These are phyloP conservation scores for Brachionus plicatilis DNA, from an alignment of 1,140 invertebrate genomes.

Conservation along the genomic window DNA sequence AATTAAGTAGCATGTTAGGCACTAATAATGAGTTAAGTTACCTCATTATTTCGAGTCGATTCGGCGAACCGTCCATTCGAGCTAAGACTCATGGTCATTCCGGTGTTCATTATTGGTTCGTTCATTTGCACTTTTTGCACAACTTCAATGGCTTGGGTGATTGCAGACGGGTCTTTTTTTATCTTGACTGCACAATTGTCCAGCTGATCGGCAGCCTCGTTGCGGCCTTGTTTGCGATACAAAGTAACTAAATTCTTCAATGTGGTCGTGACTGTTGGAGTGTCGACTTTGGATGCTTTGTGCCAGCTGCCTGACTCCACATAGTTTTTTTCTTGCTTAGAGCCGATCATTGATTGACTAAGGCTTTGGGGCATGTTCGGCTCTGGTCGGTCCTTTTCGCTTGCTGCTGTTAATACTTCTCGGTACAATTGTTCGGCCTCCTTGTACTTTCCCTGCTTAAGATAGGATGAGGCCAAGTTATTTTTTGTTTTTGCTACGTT, in stretches of 20 bases:
- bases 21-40: not conserved
- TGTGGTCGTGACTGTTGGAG: conserved; percentile 37
- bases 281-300: conserved; percentile 32
- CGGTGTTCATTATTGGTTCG: not conserved
- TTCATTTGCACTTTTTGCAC: conserved; percentile 32
- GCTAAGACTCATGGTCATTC: not conserved
- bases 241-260: conserved; percentile 23
- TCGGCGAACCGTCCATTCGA: not conserved
- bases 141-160: conserved; percentile 40
- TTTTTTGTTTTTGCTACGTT: conserved; percentile 89
- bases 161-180: conserved; percentile 29
- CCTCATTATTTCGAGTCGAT: not conserved
- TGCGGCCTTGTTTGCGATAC: conserved; percentile 25
- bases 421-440: conserved; percentile 97
- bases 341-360: not conserved
- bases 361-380: not conserved
- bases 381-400: conserved; percentile 32
- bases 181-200: conserved; percentile 38
- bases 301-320: conserved; percentile 23
- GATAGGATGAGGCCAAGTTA: conserved; percentile 96
- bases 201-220: conserved; percentile 37
- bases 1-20: conserved; percentile 40
- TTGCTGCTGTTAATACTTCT: conserved; percentile 65
- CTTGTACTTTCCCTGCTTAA: conserved; percentile 85
- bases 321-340: conserved; percentile 9